Percentiles rank a stretch among this genome's conserved stretches.
Evolutionary conservation across 1,140 invertebrate genomes (phyloP).

Genomic region (Tribolium castaneum): DNA sequence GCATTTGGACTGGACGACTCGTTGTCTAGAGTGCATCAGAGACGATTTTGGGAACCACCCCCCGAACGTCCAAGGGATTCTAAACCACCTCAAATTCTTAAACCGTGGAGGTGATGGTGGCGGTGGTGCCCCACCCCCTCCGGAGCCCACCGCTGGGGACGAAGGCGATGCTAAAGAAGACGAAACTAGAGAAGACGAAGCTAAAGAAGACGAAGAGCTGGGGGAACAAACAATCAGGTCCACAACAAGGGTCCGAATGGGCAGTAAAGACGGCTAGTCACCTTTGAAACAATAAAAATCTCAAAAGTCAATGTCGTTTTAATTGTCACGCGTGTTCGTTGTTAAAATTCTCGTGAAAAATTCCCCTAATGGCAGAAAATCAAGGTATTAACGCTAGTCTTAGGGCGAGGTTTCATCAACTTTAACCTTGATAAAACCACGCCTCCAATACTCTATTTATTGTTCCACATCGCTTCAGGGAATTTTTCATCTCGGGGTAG

Average conservation of each 20-base stretch:
- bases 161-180: neutral
- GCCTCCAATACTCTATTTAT: conserved; percentile 11
- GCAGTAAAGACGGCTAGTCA: neutral
- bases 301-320: conserved; percentile 3
- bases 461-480: conserved; percentile 1
- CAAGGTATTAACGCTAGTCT: neutral
- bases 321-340: neutral
- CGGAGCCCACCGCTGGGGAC: neutral
- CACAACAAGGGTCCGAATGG: neutral
- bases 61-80: conserved; percentile 42
- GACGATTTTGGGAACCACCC: conserved; percentile 41
- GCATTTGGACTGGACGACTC: conserved; percentile 26
- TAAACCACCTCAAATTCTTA: conserved; percentile 28
- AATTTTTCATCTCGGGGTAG: conserved; percentile 2
- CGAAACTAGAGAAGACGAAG: neutral
- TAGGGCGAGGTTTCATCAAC: conserved; percentile 17
- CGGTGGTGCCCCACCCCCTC: neutral
- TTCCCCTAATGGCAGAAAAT: neutral
- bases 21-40: conserved; percentile 39
- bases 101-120: neutral
- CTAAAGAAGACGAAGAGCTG: neutral
- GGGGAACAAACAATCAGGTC: neutral
- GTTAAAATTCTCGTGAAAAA: conserved; percentile 24
- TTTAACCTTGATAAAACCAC: neutral
- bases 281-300: neutral